Percentiles rank a stretch among this genome's conserved stretches.
phyloP scores from a whole-genome alignment of 2,888 invertebrate genomes.

The Eilema sororculum region DNA sequence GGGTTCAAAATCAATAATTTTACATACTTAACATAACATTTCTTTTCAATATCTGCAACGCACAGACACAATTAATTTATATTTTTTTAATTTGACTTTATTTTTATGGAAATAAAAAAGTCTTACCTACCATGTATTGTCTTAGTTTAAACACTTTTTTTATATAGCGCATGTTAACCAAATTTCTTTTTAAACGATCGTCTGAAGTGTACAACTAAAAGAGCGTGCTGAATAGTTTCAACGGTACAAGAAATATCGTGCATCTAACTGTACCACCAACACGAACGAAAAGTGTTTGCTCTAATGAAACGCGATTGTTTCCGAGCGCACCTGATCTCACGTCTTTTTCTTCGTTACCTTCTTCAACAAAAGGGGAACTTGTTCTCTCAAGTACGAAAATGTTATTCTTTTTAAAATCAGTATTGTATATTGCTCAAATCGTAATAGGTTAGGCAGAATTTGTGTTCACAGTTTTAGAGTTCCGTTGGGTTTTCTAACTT shows the following conservation, averaged over 20 bases:
- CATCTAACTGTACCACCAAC: constrained; percentile 22
- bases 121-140: neutral
- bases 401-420: constrained; percentile 47
- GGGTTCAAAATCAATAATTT: too few species aligned
- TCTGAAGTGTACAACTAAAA: constrained; percentile 2
- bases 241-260: constrained; percentile 20
- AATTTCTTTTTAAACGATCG: neutral
- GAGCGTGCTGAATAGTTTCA: constrained; percentile 18
- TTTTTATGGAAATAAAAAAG: too few species aligned
- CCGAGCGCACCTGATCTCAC: constrained; percentile 58
- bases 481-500: neutral
- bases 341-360: constrained; percentile 46
- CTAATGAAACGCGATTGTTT: constrained; percentile 64
- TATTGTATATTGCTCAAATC: constrained; percentile 38
- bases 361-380: constrained; percentile 49
- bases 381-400: constrained; percentile 53
- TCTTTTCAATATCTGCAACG: too few species aligned
- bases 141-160: too few species aligned
- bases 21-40: too few species aligned
- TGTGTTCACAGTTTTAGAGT: neutral
- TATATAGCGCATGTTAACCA: neutral
- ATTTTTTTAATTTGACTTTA: neutral
- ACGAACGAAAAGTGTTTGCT: constrained; percentile 43
- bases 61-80: too few species aligned
- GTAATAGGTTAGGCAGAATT: constrained; percentile 36